Percentiles rank a stretch among this genome's conserved stretches.
Conservation (phyloP, 2,113 vertebrate genomes). For the Gambusia affinis region DNA sequence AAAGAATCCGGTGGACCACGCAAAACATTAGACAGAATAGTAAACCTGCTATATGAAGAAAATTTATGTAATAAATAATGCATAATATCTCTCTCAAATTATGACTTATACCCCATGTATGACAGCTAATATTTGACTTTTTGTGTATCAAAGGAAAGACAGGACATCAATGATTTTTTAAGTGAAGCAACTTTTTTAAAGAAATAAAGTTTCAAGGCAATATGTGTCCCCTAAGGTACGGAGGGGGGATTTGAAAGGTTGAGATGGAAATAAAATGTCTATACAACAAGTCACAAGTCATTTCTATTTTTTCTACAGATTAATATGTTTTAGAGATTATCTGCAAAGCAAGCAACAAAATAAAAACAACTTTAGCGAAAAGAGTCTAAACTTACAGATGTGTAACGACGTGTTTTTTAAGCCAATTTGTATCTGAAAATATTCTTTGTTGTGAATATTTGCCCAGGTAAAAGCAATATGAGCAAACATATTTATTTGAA, state of each 20-base stretch:
- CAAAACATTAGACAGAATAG: neutral
- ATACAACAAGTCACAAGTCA: neutral
- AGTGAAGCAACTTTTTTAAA: neutral
- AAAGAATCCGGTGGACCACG: conserved; percentile 8
- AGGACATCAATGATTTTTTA: neutral
- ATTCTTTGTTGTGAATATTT: neutral
- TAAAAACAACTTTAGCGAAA: no score
- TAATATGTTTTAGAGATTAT: neutral
- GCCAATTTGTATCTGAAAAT: neutral
- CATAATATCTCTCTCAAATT: no score
- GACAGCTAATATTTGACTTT: no score
- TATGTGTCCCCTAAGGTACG: neutral
- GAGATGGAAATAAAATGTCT: neutral
- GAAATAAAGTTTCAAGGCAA: neutral
- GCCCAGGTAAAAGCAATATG: neutral
- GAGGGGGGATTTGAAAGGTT: neutral
- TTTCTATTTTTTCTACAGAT: neutral
- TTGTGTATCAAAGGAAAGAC: neutral
- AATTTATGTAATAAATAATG: neutral
- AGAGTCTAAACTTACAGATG: no score
- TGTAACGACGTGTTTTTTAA: neutral
- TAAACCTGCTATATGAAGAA: neutral
- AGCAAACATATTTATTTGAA: neutral
- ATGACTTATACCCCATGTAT: no score
- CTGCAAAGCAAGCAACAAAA: no score